Evolutionary conservation across 2,888 invertebrate species (phyloP), one percentile per base, ranked within the genome.

Genomic region (Tachina fera): DNA sequence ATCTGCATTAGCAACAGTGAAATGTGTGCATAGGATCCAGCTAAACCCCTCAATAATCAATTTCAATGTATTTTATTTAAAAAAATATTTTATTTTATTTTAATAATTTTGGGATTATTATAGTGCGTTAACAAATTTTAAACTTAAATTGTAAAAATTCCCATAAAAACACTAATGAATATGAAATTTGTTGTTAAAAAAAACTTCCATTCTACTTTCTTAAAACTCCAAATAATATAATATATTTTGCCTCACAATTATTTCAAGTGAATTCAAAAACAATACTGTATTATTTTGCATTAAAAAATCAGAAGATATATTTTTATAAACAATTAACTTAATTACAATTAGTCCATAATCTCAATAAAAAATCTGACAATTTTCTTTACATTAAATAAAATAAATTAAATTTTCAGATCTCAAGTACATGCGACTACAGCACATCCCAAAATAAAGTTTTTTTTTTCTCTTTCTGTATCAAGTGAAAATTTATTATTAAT

Each of bases 401-500:
- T 65, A 47, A 56, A 76, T 49, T 49, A 1, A 70, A 56, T 58
- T 63, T 76, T 49, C 47, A 60, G 47, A 65, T 58, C 65, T 71
- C 10, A 47, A 58, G 60, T 31, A 31, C 31, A 4, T 45, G 47
- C 63, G 41, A 51, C 51, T 19, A 22, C 77, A 71, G 67, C 77
- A 22, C 77, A 71, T 77, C 77, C 83, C 72, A 43, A 71, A 77
- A 77, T 39, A 77, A 76, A 60, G 67, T 58, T 19, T 49, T 68
- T 10, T 61, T 56, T 67, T 61, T 78, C 6, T 61, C 31, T 41
- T 53, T 61, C 53, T 68, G 31, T 53, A 65, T 19, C 51, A 53
- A 83, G 83, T 83, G 77, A 83, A 83, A 77, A 78, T 67, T 78
- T 67, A 51, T 60, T 72, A 58, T 72, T 65, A 83, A 67, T 76